These are phyloP conservation scores for Choristoneura fumiferana DNA, from an alignment of 1,140 invertebrate genomes.

Conservation along the genomic window DNA sequence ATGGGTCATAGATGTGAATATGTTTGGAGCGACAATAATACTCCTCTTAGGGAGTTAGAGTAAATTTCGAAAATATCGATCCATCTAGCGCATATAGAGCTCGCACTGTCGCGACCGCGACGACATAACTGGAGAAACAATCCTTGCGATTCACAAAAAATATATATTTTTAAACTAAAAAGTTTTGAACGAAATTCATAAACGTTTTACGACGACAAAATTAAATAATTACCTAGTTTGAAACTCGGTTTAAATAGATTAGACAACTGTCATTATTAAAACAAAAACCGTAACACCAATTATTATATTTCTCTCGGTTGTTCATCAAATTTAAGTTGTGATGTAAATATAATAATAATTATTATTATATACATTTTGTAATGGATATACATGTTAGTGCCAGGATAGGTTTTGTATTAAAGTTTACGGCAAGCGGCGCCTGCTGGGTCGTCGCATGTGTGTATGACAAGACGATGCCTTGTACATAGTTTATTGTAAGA, in stretches of 20 bases:
- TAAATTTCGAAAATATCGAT: conserved; percentile 16
- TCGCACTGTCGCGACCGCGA: background rate
- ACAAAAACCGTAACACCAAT: conserved; percentile 52
- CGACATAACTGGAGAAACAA: too few species aligned
- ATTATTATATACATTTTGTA: conserved; percentile 74
- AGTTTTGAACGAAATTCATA: conserved; percentile 40
- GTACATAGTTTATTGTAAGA: conserved; percentile 72
- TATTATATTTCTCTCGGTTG: conserved; percentile 66
- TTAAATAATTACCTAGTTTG: too few species aligned
- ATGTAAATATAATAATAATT: conserved; percentile 69
- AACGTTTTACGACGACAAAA: too few species aligned
- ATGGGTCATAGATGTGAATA: conserved; percentile 8
- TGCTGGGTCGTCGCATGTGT: conserved; percentile 21
- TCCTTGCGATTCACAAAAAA: conserved; percentile 20
- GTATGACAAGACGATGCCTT: conserved; percentile 61
- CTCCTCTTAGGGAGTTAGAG: conserved; percentile 29
- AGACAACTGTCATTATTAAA: conserved; percentile 2
- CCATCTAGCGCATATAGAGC: conserved; percentile 8
- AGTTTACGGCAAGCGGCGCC: conserved; percentile 51
- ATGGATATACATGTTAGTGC: conserved; percentile 75
- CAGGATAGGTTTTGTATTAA: conserved; percentile 74
- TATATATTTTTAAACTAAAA: conserved; percentile 44
- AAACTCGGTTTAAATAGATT: background rate
- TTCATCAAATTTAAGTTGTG: conserved; percentile 75
- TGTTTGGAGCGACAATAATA: conserved; percentile 31